These are phyloP conservation scores for Xiphophorus birchmanni DNA, from an alignment of 2,797 vertebrate genomes.

Conservation along the genomic window DNA sequence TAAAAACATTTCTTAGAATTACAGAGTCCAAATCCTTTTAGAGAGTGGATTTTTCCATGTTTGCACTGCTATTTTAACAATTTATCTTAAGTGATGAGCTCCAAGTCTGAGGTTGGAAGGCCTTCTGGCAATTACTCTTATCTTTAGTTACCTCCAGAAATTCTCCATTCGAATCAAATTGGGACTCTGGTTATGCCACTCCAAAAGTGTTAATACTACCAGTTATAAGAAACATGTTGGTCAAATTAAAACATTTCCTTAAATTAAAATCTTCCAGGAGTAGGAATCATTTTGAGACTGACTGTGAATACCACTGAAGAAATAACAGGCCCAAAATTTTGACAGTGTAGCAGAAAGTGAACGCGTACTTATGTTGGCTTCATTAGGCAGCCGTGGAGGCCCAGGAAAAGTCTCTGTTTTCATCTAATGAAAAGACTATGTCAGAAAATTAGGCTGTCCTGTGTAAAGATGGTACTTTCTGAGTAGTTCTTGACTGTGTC, in stretches of 20 bases:
- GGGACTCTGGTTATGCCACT: neutral
- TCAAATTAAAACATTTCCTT: neutral
- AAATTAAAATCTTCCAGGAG: neutral
- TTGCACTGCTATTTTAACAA: neutral
- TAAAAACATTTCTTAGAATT: neutral
- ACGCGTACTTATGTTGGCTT: neutral
- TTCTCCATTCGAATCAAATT: neutral
- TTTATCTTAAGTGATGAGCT: neutral
- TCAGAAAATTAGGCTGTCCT: slow-evolving; percentile 2
- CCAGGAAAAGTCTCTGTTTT: neutral
- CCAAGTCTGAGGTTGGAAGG: neutral
- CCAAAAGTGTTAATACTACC: neutral
- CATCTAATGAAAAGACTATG: neutral
- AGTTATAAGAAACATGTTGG: neutral
- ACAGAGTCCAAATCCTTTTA: neutral
- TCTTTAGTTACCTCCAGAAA: neutral
- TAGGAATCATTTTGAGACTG: neutral
- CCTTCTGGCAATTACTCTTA: neutral
- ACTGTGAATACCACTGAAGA: neutral
- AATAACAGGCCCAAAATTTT: neutral
- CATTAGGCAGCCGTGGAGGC: neutral
- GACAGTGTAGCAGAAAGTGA: neutral
- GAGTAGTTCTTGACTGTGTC: neutral
- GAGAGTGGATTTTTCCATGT: neutral
- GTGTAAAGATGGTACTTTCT: neutral